Percentiles rank a stretch among this genome's conserved stretches.
Conservation (phyloP, 2,113 vertebrate genomes). For the Neodontobutis hainanensis region DNA sequence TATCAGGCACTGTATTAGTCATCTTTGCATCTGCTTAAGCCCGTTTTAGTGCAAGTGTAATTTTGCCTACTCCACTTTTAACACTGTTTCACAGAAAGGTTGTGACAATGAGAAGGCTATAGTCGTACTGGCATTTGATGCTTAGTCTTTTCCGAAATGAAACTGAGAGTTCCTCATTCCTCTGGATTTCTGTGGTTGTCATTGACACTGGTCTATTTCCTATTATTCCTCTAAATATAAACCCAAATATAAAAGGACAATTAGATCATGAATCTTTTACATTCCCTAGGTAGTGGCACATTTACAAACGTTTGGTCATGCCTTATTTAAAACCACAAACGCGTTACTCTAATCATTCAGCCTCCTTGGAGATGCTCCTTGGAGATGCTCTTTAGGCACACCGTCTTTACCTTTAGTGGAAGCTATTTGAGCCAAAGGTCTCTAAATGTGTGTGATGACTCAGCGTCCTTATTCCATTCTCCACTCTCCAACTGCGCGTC, state of each 20-base stretch:
- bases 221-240: no score
- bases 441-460: slow-evolving; percentile 55
- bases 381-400: slow-evolving; percentile 37
- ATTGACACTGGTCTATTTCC: no score
- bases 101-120: not conserved
- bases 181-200: no score
- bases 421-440: slow-evolving; percentile 48
- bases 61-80: not conserved
- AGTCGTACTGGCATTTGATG: not conserved
- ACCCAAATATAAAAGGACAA: no score
- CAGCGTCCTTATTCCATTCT: slow-evolving; percentile 43
- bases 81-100: not conserved
- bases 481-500: slow-evolving; percentile 42
- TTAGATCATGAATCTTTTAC: not conserved
- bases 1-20: not conserved
- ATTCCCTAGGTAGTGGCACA: not conserved
- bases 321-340: slow-evolving; percentile 18
- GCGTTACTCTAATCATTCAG: slow-evolving; percentile 26
- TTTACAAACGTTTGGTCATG: not conserved
- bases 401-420: slow-evolving; percentile 54
- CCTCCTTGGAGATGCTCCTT: slow-evolving; percentile 31
- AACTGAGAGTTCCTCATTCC: no score
- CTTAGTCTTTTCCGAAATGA: not conserved
- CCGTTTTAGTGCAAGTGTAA: not conserved
- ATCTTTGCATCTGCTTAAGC: not conserved